Evolutionary conservation across 1,140 invertebrate species (phyloP).

Genomic region (Papilio helenus): DNA sequence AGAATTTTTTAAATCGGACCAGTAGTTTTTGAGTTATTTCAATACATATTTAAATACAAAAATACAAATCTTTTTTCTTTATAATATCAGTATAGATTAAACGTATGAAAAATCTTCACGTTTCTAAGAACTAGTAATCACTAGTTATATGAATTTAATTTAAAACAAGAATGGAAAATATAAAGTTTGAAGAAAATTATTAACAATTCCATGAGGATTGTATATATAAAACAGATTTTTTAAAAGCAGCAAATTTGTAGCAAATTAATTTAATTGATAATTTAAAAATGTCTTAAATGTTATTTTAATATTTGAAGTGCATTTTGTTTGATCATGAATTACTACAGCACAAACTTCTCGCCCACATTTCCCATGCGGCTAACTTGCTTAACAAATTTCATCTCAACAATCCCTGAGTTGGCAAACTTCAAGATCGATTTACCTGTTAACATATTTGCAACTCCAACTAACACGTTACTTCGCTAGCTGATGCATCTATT

Average conservation of each 20-base stretch:
- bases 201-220: too few relatives aligned
- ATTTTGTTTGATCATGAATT: conserved; percentile 50
- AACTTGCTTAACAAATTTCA: conserved; percentile 66
- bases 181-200: too few relatives aligned
- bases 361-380: conserved; percentile 48
- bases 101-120: neutral
- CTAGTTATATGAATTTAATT: too few relatives aligned
- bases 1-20: too few relatives aligned
- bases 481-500: neutral
- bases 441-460: conserved; percentile 74
- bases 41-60: too few relatives aligned
- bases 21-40: too few relatives aligned
- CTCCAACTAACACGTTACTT: conserved; percentile 43
- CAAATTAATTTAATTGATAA: too few relatives aligned
- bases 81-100: too few relatives aligned
- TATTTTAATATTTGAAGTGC: neutral
- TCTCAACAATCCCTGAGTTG: conserved; percentile 60
- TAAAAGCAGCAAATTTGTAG: too few relatives aligned
- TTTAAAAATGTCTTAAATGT: neutral
- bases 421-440: conserved; percentile 63
- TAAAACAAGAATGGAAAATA: too few relatives aligned
- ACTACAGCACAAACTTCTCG: conserved; percentile 52
- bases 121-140: neutral
- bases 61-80: too few relatives aligned
- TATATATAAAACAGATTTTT: too few relatives aligned